Evolutionary conservation across 2,797 vertebrate genomes (phyloP).

Genomic region (Otolemur crassicaudatus): DNA sequence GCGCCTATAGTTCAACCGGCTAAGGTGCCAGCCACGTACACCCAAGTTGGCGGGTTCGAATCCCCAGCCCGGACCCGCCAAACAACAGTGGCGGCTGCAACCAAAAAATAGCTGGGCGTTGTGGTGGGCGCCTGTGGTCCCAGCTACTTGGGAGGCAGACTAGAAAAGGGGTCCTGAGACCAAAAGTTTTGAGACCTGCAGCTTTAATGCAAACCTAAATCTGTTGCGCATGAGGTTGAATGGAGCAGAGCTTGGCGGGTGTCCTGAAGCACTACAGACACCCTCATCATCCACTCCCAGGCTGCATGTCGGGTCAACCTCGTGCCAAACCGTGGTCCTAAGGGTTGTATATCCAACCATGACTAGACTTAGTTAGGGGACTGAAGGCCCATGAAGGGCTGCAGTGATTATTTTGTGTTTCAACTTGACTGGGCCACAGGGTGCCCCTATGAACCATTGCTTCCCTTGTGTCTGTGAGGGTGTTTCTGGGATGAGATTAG

Average conservation of each 20-base stretch:
- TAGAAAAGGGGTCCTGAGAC: background rate
- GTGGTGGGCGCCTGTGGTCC: too few relatives aligned
- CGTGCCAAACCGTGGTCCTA: background rate
- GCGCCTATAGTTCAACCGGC: too few relatives aligned
- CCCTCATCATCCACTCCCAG: accelerated
- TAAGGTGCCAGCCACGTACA: too few relatives aligned
- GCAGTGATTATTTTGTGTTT: background rate
- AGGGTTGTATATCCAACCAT: too few relatives aligned
- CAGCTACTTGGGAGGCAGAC: too few relatives aligned
- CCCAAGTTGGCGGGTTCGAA: too few relatives aligned
- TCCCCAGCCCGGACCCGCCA: too few relatives aligned
- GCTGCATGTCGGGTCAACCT: accelerated
- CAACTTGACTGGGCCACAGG: background rate
- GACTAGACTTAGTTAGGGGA: background rate
- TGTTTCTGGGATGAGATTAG: background rate
- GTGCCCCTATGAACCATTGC: background rate
- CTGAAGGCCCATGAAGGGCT: background rate
- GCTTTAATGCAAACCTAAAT: background rate
- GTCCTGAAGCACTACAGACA: accelerated
- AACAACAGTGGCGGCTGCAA: too few relatives aligned
- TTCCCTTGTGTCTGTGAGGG: background rate
- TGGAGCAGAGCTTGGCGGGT: accelerated
- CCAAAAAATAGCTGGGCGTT: too few relatives aligned
- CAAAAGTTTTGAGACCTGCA: background rate
- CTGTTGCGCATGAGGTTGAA: too few relatives aligned